Conservation (phyloP, 1,140 invertebrate genomes). For the Druon quercuslanigerum region DNA sequence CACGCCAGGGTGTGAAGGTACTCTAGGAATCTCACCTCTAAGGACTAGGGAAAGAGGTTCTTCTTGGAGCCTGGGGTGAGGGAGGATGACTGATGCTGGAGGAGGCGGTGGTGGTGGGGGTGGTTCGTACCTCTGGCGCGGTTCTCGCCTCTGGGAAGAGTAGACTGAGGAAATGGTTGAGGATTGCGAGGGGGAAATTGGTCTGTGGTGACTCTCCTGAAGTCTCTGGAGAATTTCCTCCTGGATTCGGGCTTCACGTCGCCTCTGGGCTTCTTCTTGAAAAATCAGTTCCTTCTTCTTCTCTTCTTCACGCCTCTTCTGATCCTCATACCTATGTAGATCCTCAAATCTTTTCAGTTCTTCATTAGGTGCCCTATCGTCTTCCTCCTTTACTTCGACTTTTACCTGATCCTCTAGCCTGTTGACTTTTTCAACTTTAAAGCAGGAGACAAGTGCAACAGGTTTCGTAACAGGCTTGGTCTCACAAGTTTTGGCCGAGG, state of each 20-base stretch:
- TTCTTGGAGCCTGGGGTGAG: slow-evolving; percentile 64
- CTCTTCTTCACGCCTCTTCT: slow-evolving; percentile 27
- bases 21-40: slow-evolving; percentile 71
- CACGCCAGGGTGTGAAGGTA: slow-evolving; percentile 77
- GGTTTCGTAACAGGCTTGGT: slow-evolving; percentile 43
- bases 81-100: slow-evolving; percentile 46
- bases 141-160: slow-evolving; percentile 46
- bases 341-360: not conserved
- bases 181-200: slow-evolving; percentile 31
- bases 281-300: not conserved
- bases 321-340: slow-evolving; percentile 36
- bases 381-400: not conserved
- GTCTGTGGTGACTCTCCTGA: slow-evolving; percentile 26
- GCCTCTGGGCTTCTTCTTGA: slow-evolving; percentile 43
- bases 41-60: slow-evolving; percentile 75
- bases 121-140: slow-evolving; percentile 43
- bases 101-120: slow-evolving; percentile 41
- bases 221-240: slow-evolving; percentile 44
- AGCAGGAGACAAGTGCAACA: not conserved
- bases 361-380: slow-evolving; percentile 41
- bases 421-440: slow-evolving; percentile 20
- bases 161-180: slow-evolving; percentile 32
- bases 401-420: not conserved
- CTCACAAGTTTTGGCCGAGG: slow-evolving; percentile 31
- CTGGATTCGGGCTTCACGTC: slow-evolving; percentile 43